Base-by-base conservation (phyloP, 2,797 vertebrate species). In the Ficedula albicollis region DNA sequence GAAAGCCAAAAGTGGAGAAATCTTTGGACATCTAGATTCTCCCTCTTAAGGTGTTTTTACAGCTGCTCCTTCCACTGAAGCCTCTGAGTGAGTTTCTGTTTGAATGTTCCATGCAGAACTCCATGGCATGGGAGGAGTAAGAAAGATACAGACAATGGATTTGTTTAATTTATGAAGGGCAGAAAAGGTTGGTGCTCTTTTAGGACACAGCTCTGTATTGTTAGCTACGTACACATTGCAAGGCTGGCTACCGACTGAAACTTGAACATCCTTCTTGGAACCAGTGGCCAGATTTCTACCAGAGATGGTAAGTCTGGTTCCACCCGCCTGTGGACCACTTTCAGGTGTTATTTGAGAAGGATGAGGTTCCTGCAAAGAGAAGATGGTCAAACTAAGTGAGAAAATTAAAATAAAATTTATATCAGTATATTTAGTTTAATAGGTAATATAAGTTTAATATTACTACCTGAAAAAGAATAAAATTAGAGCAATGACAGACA, bases 281-380 rank as follows among this genome's bases (percentile, higher is more conserved):
- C 99, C 99, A 0, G 99, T 99, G 91, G 99, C 97, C 92, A 99
- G 93, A 91, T 98, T 90, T 9, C 0, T 73, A 56, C 99, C 99
- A 6, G 26, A 97, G 96, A 99, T 99, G 66, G 98, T 99, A 93
- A 99, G 98, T 13, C 97, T 97, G 13, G 99, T 99, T 54, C 99
- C 99, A 6, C 99, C 99, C 0, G 98, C 98, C 96, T 98, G 70
- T 83, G 98, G 97, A 96, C 99, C 97, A 68, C 98, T 78, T 76
- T 49, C 68, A 6, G 98, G 98, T 55, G 87, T 94, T 94, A 98
- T 97, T 88, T 5, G 4, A 26, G 9, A 95, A 13, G 98, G 98
- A 43, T 92, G 39, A 4, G 99, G 99, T 86, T 99, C 86, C 99
- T 99, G 95, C 43, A 73, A 54, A 84, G 87, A 84, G 34, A 30